Evolutionary conservation across 2,888 invertebrate genomes (phyloP), one percentile per base, ranked within the genome.

Genomic region (Halocaridina rubra): DNA sequence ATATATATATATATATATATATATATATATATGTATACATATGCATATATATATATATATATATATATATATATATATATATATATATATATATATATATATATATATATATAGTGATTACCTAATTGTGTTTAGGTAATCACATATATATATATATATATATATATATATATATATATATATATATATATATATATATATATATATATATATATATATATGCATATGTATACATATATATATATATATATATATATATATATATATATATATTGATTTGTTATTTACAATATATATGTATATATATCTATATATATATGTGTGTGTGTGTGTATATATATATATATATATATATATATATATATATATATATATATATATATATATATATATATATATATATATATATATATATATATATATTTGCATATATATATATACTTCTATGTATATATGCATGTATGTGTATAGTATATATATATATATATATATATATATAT

Each of bases 301-400:
- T 8, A 24, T 2, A 64, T 3, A 64, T 2, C n/a, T 8, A 64
- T 2, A 64, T 8, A 64, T 2, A 64, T 8, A 64, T 2, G 24
- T 64, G 2, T 64, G 22, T 19, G 27, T 64, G 27, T 64, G 24
- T 64, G 24, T 64, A 64, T 64, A 64, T 64, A 64, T 4, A 64
- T 64, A 64, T 64, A 64, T 64, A 64, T 64, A 64, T 64, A 64
- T 64, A 64, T 64, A 64, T 64, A 64, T 64, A 64, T 64, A 64
- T 64, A 64, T 64, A 64, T 64, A 64, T 64, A 64, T 64, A 64
- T 64, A 64, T 64, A 64, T 64, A 64, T 64, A 64, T 64, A 64
- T 64, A 64, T 64, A 3, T 64, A 3, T 64, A 3, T 64, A 3
- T 64, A 3, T 64, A 3, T 64, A 3, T 64, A 3, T 64, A 3